Percentiles rank a stretch among this genome's conserved stretches.
Evolutionary conservation across 2,113 vertebrate species (phyloP).

Genomic region (Myanophis thanlyinensis): DNA sequence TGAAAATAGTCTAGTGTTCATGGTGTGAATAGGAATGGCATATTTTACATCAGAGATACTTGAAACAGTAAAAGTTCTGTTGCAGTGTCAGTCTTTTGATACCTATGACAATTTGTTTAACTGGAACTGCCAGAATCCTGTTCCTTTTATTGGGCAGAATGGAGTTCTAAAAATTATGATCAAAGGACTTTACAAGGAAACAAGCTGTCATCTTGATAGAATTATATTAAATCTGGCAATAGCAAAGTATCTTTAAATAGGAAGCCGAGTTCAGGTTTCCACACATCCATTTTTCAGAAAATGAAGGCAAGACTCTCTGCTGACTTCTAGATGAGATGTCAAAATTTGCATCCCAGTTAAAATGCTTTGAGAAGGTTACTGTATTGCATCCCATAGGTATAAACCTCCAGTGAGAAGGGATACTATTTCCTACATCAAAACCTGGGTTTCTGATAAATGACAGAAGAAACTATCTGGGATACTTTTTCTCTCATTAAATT

Average conservation of each 20-base stretch:
- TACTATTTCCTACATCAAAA: conserved; percentile 63
- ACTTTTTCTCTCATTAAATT: conserved; percentile 52
- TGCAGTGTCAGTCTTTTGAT: conserved; percentile 45
- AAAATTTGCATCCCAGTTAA: conserved; percentile 63
- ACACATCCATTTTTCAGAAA: conserved; percentile 67
- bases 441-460: conserved; percentile 60
- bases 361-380: conserved; percentile 62
- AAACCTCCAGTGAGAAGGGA: conserved; percentile 48
- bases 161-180: conserved; percentile 68
- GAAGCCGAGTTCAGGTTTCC: conserved; percentile 74
- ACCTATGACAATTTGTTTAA: conserved; percentile 38
- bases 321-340: conserved; percentile 65
- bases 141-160: conserved; percentile 61
- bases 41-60: conserved; percentile 69
- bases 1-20: conserved; percentile 45
- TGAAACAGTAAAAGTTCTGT: conserved; percentile 46
- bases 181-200: conserved; percentile 67
- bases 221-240: conserved; percentile 75
- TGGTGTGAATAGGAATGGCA: conserved; percentile 68
- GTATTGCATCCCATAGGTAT: conserved; percentile 58
- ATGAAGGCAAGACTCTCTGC: conserved; percentile 61
- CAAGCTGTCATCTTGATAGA: conserved; percentile 66
- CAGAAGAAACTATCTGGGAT: conserved; percentile 60
- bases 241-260: conserved; percentile 69
- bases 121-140: conserved; percentile 50